Conservation (phyloP, 2,888 invertebrate genomes). For the Drosophila flavopinicola region DNA sequence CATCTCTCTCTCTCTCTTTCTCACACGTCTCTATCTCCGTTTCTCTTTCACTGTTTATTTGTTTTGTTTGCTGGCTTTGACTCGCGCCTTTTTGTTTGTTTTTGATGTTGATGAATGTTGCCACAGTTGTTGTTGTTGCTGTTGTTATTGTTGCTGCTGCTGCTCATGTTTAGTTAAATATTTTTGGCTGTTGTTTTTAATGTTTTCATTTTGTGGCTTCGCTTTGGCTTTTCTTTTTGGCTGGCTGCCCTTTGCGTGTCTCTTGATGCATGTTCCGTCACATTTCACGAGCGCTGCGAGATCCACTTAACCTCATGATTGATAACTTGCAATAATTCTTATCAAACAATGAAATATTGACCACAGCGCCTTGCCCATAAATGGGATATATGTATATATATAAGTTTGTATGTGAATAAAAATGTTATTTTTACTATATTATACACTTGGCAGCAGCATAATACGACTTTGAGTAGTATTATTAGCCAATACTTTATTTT, state of each 20-base stretch:
- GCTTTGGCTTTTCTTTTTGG: slow-evolving; percentile 15
- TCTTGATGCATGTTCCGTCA: slow-evolving; percentile 77
- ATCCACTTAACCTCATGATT: slow-evolving; percentile 77
- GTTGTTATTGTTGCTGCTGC: slow-evolving; percentile 26
- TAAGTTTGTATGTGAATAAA: neutral
- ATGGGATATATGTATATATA: slow-evolving; percentile 13
- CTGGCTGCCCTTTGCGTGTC: slow-evolving; percentile 60
- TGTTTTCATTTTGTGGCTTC: slow-evolving; percentile 70
- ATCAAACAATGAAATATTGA: slow-evolving; percentile 74
- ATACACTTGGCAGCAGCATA: slow-evolving; percentile 13
- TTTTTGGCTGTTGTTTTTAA: slow-evolving; percentile 62
- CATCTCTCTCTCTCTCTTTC: slow-evolving; percentile 13
- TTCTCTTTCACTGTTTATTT: slow-evolving; percentile 37
- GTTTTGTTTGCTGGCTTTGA: slow-evolving; percentile 49
- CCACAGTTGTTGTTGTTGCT: slow-evolving; percentile 63
- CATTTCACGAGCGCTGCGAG: slow-evolving; percentile 57
- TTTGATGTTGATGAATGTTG: slow-evolving; percentile 78
- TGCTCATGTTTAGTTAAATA: slow-evolving; percentile 50
- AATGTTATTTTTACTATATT: slow-evolving; percentile 9
- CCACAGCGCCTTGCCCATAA: slow-evolving; percentile 53
- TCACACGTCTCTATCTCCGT: slow-evolving; percentile 4
- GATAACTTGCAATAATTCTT: slow-evolving; percentile 79
- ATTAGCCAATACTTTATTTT: too few species aligned
- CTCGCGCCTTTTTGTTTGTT: slow-evolving; percentile 78
- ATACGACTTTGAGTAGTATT: too few species aligned